Percentiles rank a stretch among this genome's conserved stretches.
Conservation (phyloP, 2,113 vertebrate genomes). For the Vidua macroura region DNA sequence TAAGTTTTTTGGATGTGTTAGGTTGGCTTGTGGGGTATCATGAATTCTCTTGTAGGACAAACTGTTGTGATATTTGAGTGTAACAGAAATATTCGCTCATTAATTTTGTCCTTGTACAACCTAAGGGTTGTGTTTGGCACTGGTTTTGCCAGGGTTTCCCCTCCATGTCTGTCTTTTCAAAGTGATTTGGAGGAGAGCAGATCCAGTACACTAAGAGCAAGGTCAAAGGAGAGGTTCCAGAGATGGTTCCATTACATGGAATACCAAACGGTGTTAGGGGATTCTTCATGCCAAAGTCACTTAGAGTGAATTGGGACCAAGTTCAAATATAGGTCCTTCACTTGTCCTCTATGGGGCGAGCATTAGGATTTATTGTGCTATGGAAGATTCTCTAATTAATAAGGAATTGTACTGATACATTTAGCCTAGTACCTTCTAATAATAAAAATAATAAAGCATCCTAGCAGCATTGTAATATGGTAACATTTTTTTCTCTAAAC, state of each 20-base stretch:
- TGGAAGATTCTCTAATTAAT: neutral
- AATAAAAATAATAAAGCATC: neutral
- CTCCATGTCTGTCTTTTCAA: neutral
- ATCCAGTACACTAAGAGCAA: neutral
- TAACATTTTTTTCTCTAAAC: neutral
- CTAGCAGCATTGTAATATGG: neutral
- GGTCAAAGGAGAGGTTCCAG: neutral
- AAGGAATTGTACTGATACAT: neutral
- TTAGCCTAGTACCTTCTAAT: neutral
- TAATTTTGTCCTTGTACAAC: neutral
- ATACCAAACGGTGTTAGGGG: neutral
- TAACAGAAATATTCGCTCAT: neutral
- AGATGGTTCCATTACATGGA: neutral
- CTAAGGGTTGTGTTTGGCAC: neutral
- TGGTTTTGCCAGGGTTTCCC: neutral
- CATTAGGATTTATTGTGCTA: neutral
- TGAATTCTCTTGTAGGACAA: neutral
- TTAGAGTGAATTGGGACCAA: neutral
- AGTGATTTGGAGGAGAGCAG: neutral
- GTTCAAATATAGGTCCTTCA: neutral
- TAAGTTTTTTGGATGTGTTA: neutral
- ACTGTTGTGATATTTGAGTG: neutral
- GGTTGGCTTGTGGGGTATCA: neutral
- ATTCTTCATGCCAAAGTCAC: neutral
- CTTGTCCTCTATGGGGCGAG: neutral